Evolutionary conservation across 2,888 invertebrate species (phyloP).

Genomic region (Eupeodes luniger): DNA sequence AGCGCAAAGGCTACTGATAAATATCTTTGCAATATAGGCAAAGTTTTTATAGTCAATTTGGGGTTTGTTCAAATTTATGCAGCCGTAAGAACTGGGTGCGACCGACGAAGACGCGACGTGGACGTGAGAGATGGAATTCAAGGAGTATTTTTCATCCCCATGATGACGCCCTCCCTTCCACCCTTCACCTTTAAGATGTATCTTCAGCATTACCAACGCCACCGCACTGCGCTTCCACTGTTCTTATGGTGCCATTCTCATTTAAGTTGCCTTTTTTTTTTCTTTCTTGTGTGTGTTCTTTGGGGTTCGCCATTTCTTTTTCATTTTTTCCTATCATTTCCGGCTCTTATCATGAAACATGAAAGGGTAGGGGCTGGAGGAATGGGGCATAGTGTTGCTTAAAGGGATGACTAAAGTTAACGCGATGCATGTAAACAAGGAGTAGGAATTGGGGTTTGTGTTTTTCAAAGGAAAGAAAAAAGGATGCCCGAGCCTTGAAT

Average conservation of each 20-base stretch:
- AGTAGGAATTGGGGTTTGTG: slow-evolving; percentile 21
- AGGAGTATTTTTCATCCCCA: slow-evolving; percentile 41
- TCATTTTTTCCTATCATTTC: slow-evolving; percentile 42
- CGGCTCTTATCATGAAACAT: slow-evolving; percentile 62
- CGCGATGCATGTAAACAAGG: slow-evolving; percentile 56
- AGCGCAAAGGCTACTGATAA: slow-evolving; percentile 78
- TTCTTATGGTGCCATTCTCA: slow-evolving; percentile 49
- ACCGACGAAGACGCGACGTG: not conserved
- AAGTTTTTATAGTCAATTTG: slow-evolving; percentile 82
- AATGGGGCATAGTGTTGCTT: slow-evolving; percentile 29
- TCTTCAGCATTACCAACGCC: slow-evolving; percentile 7
- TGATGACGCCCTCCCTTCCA: slow-evolving; percentile 32
- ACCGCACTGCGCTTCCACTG: not conserved
- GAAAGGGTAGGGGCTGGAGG: slow-evolving; percentile 12
- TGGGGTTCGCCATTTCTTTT: slow-evolving; percentile 42
- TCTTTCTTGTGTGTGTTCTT: slow-evolving; percentile 51
- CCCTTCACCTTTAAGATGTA: slow-evolving; percentile 56
- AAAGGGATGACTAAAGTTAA: slow-evolving; percentile 60
- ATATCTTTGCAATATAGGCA: slow-evolving; percentile 83
- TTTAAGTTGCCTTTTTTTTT: slow-evolving; percentile 69
- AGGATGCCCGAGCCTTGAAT: slow-evolving; percentile 44
- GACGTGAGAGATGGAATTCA: slow-evolving; percentile 64
- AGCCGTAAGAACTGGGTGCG: slow-evolving; percentile 46
- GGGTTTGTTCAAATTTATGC: slow-evolving; percentile 78
- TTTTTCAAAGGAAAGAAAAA: not conserved